Evolutionary conservation across 2,888 invertebrate species (phyloP).

Genomic region (Priapulus caudatus): DNA sequence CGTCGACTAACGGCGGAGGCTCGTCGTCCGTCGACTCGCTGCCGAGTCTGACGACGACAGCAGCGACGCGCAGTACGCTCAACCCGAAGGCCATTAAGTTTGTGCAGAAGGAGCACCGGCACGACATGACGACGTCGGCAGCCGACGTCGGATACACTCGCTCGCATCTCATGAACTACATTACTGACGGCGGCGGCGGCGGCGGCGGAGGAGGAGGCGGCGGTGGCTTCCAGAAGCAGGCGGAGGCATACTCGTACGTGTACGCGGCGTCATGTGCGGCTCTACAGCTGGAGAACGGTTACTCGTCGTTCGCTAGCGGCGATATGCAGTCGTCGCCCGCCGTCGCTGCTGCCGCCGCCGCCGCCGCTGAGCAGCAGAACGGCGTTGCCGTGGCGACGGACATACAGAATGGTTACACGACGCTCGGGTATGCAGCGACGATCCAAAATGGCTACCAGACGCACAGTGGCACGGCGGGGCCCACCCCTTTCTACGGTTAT

Average conservation of each 20-base stretch:
- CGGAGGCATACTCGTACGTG: background rate
- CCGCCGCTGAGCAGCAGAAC: background rate
- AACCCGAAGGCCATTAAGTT: background rate
- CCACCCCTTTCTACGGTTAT: background rate
- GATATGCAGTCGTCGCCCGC: background rate
- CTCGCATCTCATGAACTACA: too few relatives aligned
- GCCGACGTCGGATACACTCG: background rate
- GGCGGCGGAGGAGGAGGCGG: too few relatives aligned
- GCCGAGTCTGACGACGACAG: background rate
- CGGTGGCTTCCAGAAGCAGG: background rate
- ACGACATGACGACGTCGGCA: background rate
- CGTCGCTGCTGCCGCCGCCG: too few relatives aligned
- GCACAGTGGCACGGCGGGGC: background rate
- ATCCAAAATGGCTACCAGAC: background rate
- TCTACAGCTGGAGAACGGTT: background rate
- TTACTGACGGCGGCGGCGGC: too few relatives aligned
- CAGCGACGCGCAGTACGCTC: background rate
- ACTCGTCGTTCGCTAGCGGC: background rate
- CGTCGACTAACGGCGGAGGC: too few relatives aligned
- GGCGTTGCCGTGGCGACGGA: too few relatives aligned
- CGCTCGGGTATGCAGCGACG: too few relatives aligned
- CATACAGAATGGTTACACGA: background rate
- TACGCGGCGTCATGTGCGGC: background rate
- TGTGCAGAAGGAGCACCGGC: background rate
- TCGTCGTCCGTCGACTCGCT: background rate